Base-by-base conservation (phyloP, 2,888 invertebrate genomes). In the Cataglyphis cursor region DNA sequence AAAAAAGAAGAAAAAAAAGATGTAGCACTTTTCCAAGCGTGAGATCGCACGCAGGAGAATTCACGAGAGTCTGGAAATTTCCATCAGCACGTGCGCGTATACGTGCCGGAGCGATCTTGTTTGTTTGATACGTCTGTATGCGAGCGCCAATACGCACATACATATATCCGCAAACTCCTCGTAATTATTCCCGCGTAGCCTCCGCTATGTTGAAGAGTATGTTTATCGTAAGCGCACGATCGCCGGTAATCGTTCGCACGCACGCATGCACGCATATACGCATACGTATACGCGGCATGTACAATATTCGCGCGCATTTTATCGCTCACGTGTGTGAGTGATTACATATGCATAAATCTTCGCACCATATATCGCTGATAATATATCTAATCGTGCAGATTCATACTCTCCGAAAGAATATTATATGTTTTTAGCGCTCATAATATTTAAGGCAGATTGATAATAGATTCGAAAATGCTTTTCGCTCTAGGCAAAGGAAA, bases 21-120 rank as follows among this genome's bases (percentile, higher is more conserved):
- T n/a, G 35, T 12, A 15, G 31, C 21, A 12, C 64, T 75, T 75
- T 74, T 10, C 12, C 48, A 9, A 41, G 75, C 31, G 76, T 66
- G 66, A 76, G 59, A 78, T 78, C 57, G 70, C 54, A 57, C 21
- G 28, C 57, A 59, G 28, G 51, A 38, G 41, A 48, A 62, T 75
- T 75, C 64, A 64, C 48, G 24, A 59, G 70, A 61, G 59, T 4
- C 59, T 80, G 78, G 78, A 80, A 80, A 80, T 80, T 80, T 80
- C 78, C 78, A 80, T 24, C 70, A 70, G 72, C 78, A 80, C 78
- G 78, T 72, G 44, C 70, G 35, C 70, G 44, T 57, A 54, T 76
- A 65, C 57, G 68, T 70, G 78, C 24, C 54, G 9, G 59, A 59
- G 35, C 59, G 44, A 59, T 54, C 70, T 80, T 80, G 78, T 80